These are phyloP conservation scores for Arctopsyche grandis DNA, from an alignment of 1,140 invertebrate species.

Conservation along the genomic window DNA sequence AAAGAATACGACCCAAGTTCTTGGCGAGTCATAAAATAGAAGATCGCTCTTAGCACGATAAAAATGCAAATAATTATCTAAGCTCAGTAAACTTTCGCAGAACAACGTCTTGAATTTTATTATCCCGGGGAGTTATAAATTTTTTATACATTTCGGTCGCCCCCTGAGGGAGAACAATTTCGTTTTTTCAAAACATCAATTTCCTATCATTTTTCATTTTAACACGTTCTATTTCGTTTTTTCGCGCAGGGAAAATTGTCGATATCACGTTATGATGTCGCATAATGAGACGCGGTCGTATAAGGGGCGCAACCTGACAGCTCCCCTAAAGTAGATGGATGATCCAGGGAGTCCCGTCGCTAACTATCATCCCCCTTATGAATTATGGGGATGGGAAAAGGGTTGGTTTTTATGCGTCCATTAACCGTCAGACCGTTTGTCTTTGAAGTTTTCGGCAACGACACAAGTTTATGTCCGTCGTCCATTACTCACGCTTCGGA, in stretches of 20 bases:
- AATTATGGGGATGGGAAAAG: not conserved
- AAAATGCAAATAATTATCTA: conserved; percentile 5
- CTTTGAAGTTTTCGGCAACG: conserved; percentile 10
- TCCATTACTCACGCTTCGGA: not conserved
- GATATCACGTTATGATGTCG: not conserved
- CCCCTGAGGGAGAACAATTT: not conserved
- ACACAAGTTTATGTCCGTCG: conserved; percentile 2
- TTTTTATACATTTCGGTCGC: not conserved
- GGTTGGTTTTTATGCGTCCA: conserved; percentile 32
- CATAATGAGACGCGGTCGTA: not conserved
- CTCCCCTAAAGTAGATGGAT: conserved; percentile 31
- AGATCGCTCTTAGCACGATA: not conserved
- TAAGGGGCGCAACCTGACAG: conserved; percentile 17
- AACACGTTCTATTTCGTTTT: not conserved
- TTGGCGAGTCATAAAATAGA: not conserved
- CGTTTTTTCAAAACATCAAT: not conserved
- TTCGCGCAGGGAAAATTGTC: not conserved
- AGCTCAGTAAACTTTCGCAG: not conserved
- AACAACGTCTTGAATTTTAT: conserved; percentile 1
- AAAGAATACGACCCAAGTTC: too few species aligned
- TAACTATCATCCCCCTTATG: not conserved
- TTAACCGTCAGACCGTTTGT: conserved; percentile 21
- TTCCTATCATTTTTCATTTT: not conserved
- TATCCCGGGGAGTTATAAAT: not conserved
- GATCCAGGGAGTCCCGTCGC: not conserved